Conservation (phyloP, 2,888 invertebrate species). For the Plebejus argus region DNA sequence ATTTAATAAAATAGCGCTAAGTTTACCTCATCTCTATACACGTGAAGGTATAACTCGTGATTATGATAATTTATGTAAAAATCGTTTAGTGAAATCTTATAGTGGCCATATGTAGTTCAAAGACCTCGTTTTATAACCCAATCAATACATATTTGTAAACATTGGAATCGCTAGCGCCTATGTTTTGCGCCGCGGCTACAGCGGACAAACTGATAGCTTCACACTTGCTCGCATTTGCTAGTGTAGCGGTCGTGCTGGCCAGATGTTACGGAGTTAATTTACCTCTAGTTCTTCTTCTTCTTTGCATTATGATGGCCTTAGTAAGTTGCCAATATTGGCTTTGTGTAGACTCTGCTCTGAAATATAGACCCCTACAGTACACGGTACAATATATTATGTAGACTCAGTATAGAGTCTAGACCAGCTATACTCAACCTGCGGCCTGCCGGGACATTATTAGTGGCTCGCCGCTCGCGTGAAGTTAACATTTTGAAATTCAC, state of each 20-base stretch:
- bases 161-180: conserved; percentile 38
- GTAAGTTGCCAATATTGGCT: not conserved
- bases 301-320: too few species aligned
- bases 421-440: too few species aligned
- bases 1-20: not conserved
- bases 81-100: not conserved
- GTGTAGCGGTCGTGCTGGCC: conserved; percentile 46
- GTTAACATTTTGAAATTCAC: too few species aligned
- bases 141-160: not conserved
- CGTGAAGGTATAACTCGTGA: not conserved
- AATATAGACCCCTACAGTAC: too few species aligned
- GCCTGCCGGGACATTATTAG: too few species aligned
- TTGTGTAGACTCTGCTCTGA: too few species aligned
- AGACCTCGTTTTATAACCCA: conserved; percentile 8
- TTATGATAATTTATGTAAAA: not conserved
- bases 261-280: conserved; percentile 44
- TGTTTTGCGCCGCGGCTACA: conserved; percentile 35
- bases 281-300: too few species aligned
- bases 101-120: not conserved
- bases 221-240: conserved; percentile 48
- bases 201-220: conserved; percentile 54
- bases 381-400: too few species aligned
- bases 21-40: not conserved
- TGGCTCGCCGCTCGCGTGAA: too few species aligned
- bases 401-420: too few species aligned